Percentiles rank a stretch among this genome's conserved stretches.
Conservation (phyloP, 2,888 invertebrate species). For the Troides oblongomaculatus region DNA sequence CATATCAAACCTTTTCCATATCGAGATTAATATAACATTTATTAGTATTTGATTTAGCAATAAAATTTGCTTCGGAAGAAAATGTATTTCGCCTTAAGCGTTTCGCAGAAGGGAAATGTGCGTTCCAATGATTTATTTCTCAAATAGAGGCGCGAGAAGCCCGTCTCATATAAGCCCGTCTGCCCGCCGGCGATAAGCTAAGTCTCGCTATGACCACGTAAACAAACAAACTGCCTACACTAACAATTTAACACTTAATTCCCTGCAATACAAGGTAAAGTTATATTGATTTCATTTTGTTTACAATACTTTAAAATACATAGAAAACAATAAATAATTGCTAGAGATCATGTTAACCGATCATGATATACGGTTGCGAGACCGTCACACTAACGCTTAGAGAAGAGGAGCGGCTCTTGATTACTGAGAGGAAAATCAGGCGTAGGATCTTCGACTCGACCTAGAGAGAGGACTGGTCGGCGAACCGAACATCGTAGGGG, state of each 20-base stretch:
- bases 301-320: too few relatives aligned
- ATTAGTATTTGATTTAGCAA: conserved; percentile 52
- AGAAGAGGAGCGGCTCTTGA: too few relatives aligned
- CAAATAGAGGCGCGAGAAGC: conserved; percentile 66
- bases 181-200: conserved; percentile 75
- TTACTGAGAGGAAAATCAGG: too few relatives aligned
- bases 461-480: too few relatives aligned
- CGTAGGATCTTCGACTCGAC: too few relatives aligned
- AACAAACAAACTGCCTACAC: conserved; percentile 45
- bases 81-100: conserved; percentile 65
- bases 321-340: too few relatives aligned
- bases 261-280: not conserved
- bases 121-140: conserved; percentile 76
- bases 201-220: conserved; percentile 60
- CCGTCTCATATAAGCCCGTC: conserved; percentile 59
- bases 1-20: not conserved
- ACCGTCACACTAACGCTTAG: too few relatives aligned
- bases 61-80: conserved; percentile 54
- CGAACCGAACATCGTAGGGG: too few relatives aligned
- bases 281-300: not conserved
- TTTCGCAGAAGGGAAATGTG: conserved; percentile 75
- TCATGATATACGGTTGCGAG: too few relatives aligned
- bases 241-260: not conserved
- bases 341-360: too few relatives aligned
- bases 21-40: conserved; percentile 21